Percentiles rank a stretch among this genome's conserved stretches.
Evolutionary conservation across 2,888 invertebrate genomes (phyloP).

Genomic region (Morinoia aosen): DNA sequence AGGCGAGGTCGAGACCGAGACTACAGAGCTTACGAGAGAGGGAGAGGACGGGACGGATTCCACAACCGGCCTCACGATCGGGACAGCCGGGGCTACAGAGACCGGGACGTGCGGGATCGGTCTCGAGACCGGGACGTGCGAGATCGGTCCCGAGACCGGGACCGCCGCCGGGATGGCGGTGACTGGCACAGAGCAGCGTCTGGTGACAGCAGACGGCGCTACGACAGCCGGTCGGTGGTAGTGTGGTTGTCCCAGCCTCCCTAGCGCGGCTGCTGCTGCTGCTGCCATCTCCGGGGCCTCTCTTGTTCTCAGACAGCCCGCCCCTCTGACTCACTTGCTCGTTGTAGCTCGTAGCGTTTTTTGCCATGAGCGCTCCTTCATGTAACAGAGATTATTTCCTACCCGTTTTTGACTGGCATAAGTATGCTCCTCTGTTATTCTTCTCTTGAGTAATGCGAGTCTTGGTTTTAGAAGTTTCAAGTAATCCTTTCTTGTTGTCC

Average conservation of each 20-base stretch:
- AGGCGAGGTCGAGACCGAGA: slow-evolving; percentile 44
- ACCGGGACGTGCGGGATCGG: not conserved
- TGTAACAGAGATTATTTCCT: not conserved
- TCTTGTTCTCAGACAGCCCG: slow-evolving; percentile 1
- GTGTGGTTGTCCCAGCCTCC: not conserved
- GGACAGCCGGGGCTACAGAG: not conserved
- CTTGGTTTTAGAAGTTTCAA: not conserved
- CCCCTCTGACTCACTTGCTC: not conserved
- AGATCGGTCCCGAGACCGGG: not conserved
- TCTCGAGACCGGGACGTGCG: not conserved
- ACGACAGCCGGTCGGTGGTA: slow-evolving; percentile 32
- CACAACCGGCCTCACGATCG: not conserved
- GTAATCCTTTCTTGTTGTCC: not conserved
- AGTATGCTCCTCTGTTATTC: not conserved
- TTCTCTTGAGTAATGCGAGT: not conserved
- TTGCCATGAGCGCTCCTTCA: not conserved
- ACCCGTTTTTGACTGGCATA: not conserved
- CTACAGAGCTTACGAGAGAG: slow-evolving; percentile 27
- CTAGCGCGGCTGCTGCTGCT: not conserved
- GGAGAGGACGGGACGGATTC: slow-evolving; percentile 33
- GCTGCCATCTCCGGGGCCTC: not conserved
- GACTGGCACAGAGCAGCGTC: not conserved
- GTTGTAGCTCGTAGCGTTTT: not conserved
- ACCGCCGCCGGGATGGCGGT: not conserved
- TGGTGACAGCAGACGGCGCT: slow-evolving; percentile 12